These are phyloP conservation scores for Eleginops maclovinus DNA, from an alignment of 2,113 vertebrate species.

Conservation along the genomic window DNA sequence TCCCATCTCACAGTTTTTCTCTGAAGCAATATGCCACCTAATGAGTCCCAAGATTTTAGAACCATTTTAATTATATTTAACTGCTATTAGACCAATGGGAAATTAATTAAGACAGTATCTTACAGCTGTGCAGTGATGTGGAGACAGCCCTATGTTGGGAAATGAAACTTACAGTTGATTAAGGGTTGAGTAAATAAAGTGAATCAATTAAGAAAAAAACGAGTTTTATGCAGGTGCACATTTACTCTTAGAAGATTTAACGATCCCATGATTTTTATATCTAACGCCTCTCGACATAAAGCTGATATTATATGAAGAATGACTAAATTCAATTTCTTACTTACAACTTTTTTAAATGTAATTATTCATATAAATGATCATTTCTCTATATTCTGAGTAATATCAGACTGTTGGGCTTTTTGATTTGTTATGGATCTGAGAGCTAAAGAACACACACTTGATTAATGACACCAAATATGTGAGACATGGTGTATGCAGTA, in stretches of 20 bases:
- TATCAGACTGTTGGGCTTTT: background rate
- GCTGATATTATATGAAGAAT: background rate
- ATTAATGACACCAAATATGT: background rate
- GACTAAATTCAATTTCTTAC: background rate
- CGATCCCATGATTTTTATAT: background rate
- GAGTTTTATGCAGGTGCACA: too few species aligned
- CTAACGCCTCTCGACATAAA: background rate
- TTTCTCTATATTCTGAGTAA: background rate
- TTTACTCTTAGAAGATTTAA: too few species aligned
- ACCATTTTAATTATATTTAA: too few species aligned
- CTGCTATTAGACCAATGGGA: too few species aligned
- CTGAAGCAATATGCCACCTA: background rate
- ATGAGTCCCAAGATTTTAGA: too few species aligned
- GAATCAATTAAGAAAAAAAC: too few species aligned
- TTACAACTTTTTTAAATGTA: background rate
- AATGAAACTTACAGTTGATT: too few species aligned
- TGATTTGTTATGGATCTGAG: background rate
- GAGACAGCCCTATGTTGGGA: too few species aligned
- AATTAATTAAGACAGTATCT: too few species aligned
- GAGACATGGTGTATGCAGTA: background rate
- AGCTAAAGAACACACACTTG: background rate
- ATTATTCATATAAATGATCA: background rate
- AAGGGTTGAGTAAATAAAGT: too few species aligned
- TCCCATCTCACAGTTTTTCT: background rate
- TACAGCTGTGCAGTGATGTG: too few species aligned